Evolutionary conservation across 2,888 invertebrate species (phyloP).

Genomic region (Byasa hedistus): DNA sequence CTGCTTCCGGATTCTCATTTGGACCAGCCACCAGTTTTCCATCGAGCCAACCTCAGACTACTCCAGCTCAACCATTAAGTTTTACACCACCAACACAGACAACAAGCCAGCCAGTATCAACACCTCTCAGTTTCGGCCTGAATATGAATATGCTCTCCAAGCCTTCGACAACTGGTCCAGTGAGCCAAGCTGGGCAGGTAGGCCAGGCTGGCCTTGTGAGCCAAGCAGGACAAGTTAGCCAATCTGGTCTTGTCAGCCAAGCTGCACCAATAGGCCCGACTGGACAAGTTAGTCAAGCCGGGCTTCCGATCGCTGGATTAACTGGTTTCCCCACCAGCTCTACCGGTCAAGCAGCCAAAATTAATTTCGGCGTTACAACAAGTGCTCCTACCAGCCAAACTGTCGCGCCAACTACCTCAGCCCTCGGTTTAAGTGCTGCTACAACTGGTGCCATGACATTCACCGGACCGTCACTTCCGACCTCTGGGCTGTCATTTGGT

Average conservation of each 20-base stretch:
- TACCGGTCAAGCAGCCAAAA: conserved; percentile 12
- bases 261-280: background rate
- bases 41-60: conserved; percentile 27
- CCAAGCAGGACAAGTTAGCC: background rate
- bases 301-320: background rate
- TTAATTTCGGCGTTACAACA: conserved; percentile 27
- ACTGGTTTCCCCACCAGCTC: background rate
- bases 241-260: background rate
- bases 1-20: conserved; percentile 31
- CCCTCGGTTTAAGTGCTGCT: conserved; percentile 34
- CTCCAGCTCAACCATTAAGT: conserved; percentile 32
- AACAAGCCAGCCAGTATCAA: conserved; percentile 29
- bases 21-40: conserved; percentile 14
- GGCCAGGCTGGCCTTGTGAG: conserved; percentile 11
- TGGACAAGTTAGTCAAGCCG: conserved; percentile 12
- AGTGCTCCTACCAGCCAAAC: conserved; percentile 38
- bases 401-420: conserved; percentile 30
- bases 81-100: conserved; percentile 32
- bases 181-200: background rate
- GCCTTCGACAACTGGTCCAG: conserved; percentile 30
- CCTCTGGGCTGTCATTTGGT: conserved; percentile 33
- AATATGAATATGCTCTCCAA: conserved; percentile 2
- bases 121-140: conserved; percentile 39
- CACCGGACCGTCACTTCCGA: conserved; percentile 30
- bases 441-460: conserved; percentile 30